Conservation (phyloP, 2,888 invertebrate species). For the Andrena trimmerana region DNA sequence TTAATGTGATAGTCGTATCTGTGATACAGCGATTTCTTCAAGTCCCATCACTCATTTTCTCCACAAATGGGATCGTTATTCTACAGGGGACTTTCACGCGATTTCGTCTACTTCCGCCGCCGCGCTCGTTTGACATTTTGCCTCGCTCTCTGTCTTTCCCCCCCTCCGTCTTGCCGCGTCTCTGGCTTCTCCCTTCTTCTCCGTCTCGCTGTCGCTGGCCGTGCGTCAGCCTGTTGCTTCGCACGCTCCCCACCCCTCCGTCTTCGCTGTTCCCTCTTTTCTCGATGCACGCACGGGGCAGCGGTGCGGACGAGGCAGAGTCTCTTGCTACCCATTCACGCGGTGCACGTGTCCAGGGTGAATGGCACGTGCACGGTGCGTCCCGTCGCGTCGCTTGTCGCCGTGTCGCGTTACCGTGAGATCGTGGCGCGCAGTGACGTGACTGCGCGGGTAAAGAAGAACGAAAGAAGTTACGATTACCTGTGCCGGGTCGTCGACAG, state of each 20-base stretch:
- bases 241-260: constrained; percentile 35
- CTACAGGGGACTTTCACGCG: neutral
- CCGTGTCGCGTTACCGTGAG: constrained; percentile 48
- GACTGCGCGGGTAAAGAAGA: constrained; percentile 2
- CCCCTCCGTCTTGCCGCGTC: neutral
- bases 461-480: neutral
- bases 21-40: too few species aligned
- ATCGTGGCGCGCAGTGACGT: constrained; percentile 39
- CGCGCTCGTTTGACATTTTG: constrained; percentile 6
- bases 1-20: too few species aligned
- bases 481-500: constrained; percentile 32
- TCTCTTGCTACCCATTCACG: constrained; percentile 67
- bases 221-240: constrained; percentile 72
- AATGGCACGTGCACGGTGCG: constrained; percentile 72
- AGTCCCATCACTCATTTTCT: too few species aligned
- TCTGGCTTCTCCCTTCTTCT: constrained; percentile 7
- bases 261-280: constrained; percentile 49
- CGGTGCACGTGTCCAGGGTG: constrained; percentile 74
- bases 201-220: constrained; percentile 39
- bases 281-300: constrained; percentile 38
- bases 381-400: constrained; percentile 33
- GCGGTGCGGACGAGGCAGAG: constrained; percentile 47
- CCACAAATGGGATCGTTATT: too few species aligned
- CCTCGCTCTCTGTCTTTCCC: neutral
- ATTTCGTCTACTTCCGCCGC: constrained; percentile 2